Evolutionary conservation across 2,888 invertebrate genomes (phyloP).

Genomic region (Phalera bucephala): DNA sequence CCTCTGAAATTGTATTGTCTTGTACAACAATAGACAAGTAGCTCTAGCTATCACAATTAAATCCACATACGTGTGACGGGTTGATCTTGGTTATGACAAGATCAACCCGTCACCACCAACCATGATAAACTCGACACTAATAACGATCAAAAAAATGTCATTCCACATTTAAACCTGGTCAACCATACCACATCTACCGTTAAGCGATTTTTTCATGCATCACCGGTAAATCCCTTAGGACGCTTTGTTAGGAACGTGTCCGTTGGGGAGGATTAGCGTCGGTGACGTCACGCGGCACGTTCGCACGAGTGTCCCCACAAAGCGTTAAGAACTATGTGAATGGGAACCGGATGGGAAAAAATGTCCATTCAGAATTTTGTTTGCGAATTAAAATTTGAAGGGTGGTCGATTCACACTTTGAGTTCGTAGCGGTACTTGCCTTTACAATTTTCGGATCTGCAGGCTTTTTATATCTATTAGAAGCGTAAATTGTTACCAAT

Average conservation of each 20-base stretch:
- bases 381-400: slow-evolving; percentile 41
- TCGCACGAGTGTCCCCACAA: slow-evolving; percentile 20
- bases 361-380: slow-evolving; percentile 37
- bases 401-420: slow-evolving; percentile 34
- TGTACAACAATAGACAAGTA: no score
- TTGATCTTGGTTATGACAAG: no score
- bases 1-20: no score
- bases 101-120: no score
- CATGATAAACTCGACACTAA: no score
- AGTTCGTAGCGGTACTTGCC: slow-evolving; percentile 13
- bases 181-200: slow-evolving; percentile 21
- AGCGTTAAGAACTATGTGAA: slow-evolving; percentile 32
- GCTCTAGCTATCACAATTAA: no score
- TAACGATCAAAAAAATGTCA: no score
- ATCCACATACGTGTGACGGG: no score
- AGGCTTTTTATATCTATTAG: no score
- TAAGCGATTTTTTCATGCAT: slow-evolving; percentile 31
- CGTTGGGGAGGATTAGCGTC: slow-evolving; percentile 37
- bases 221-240: slow-evolving; percentile 26
- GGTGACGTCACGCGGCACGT: slow-evolving; percentile 38
- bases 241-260: slow-evolving; percentile 30
- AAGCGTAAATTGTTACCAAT: no score
- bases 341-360: slow-evolving; percentile 47
- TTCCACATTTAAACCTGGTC: not conserved
- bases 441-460: no score